phyloP scores from a whole-genome alignment of 2,888 invertebrate genomes.

The Drosophila lutescens region DNA sequence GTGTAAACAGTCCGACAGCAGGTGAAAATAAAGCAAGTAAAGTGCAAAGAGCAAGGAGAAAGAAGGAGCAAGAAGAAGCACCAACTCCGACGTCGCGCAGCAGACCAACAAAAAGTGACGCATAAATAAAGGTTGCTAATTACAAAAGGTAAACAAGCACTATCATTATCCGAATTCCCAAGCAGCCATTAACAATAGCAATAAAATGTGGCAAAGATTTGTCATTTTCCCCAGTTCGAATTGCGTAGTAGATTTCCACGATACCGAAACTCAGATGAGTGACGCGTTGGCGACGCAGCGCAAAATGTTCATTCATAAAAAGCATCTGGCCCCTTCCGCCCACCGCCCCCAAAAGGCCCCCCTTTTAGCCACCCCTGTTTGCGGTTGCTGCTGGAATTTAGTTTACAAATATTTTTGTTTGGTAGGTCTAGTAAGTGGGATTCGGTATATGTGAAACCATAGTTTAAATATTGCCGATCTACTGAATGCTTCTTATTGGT shows the following conservation, averaged over 20 bases:
- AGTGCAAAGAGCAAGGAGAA: conserved; percentile 11
- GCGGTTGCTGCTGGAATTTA: conserved; percentile 21
- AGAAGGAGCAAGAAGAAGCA: conserved; percentile 16
- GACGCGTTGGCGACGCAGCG: conserved; percentile 33
- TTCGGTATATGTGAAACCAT: background rate
- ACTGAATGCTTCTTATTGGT: background rate
- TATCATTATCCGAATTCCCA: conserved; percentile 10
- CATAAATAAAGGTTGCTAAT: conserved; percentile 46
- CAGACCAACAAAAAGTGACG: conserved; percentile 38
- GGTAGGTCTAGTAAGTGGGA: background rate
- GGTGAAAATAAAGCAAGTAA: conserved; percentile 26
- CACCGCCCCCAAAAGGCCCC: background rate
- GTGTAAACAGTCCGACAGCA: conserved; percentile 37
- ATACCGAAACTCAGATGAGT: conserved; percentile 15
- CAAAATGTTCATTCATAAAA: conserved; percentile 67
- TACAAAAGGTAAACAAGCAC: conserved; percentile 49
- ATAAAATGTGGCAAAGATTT: conserved; percentile 4
- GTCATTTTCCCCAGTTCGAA: conserved; percentile 4
- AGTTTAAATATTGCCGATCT: background rate
- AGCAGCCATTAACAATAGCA: conserved; percentile 4
- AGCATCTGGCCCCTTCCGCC: conserved; percentile 18
- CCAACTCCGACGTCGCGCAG: conserved; percentile 31
- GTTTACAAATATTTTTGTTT: conserved; percentile 22
- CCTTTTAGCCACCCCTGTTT: background rate
- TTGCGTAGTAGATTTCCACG: conserved; percentile 37